Evolutionary conservation across 2,113 vertebrate species (phyloP).

Genomic region (Oryzias javanicus): DNA sequence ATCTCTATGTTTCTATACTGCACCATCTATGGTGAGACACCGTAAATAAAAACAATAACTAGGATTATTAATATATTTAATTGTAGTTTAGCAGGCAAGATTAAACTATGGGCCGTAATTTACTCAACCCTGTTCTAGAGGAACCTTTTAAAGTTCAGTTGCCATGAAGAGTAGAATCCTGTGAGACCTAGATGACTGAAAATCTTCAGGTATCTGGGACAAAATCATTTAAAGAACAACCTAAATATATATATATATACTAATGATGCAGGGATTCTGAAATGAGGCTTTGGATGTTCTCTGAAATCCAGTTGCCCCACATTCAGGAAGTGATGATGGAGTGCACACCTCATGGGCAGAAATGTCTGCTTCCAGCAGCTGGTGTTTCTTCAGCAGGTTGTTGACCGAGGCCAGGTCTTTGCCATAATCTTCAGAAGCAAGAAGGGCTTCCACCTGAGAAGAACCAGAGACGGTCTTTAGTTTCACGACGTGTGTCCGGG

Average conservation of each 20-base stretch:
- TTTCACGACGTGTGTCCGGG: not conserved
- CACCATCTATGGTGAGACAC: too few species aligned
- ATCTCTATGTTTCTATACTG: too few species aligned
- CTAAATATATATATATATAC: not conserved
- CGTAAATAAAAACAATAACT: too few species aligned
- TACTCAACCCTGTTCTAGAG: too few species aligned
- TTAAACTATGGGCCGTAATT: too few species aligned
- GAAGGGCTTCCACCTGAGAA: constrained; percentile 91
- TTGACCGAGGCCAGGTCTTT: constrained; percentile 98
- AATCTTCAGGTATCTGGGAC: too few species aligned
- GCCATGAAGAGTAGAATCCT: too few species aligned
- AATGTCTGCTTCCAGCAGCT: constrained; percentile 95
- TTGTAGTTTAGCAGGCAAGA: too few species aligned
- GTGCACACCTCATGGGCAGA: constrained; percentile 92
- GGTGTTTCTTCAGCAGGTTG: constrained; percentile 97
- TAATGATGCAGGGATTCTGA: not conserved
- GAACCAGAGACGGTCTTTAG: not conserved
- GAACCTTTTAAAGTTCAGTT: too few species aligned
- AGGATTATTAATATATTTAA: too few species aligned
- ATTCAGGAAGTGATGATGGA: not conserved
- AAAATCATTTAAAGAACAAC: not conserved
- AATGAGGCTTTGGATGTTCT: not conserved
- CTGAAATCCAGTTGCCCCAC: not conserved
- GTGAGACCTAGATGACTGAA: too few species aligned
- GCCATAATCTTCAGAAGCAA: constrained; percentile 97